These are phyloP conservation scores for Lepilemur septentrionalis DNA, from an alignment of 2,797 vertebrate species.

Conservation along the genomic window DNA sequence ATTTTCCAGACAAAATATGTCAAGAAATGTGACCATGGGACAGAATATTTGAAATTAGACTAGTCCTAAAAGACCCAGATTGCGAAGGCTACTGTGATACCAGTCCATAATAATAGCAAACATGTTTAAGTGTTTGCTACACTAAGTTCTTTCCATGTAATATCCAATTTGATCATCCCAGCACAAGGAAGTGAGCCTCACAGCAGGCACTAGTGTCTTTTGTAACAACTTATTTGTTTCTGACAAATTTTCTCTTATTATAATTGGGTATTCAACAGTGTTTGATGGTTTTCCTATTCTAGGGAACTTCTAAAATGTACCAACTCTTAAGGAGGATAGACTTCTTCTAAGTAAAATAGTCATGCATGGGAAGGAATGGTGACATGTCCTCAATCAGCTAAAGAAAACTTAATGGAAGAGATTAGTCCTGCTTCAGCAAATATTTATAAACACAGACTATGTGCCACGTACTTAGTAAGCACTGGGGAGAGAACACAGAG, in stretches of 20 bases:
- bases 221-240: not conserved
- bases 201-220: not conserved
- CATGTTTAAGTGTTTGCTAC: not conserved
- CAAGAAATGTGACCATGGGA: not conserved
- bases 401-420: not conserved
- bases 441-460: not conserved
- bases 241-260: not conserved
- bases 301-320: not conserved
- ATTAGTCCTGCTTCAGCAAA: not conserved
- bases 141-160: not conserved
- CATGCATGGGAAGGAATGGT: not conserved
- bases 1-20: not conserved
- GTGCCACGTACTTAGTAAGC: not conserved
- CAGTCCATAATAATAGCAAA: not conserved
- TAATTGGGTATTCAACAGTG: not conserved
- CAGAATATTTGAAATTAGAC: slow-evolving; percentile 2
- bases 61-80: not conserved
- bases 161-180: not conserved
- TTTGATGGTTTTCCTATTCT: not conserved
- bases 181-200: not conserved
- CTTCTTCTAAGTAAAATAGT: not conserved
- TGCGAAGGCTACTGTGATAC: not conserved
- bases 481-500: not conserved
- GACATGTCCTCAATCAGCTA: not conserved
- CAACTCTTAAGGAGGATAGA: not conserved